Base-by-base conservation (phyloP, 2,888 invertebrate genomes). In the Pyrochroa serraticornis region DNA sequence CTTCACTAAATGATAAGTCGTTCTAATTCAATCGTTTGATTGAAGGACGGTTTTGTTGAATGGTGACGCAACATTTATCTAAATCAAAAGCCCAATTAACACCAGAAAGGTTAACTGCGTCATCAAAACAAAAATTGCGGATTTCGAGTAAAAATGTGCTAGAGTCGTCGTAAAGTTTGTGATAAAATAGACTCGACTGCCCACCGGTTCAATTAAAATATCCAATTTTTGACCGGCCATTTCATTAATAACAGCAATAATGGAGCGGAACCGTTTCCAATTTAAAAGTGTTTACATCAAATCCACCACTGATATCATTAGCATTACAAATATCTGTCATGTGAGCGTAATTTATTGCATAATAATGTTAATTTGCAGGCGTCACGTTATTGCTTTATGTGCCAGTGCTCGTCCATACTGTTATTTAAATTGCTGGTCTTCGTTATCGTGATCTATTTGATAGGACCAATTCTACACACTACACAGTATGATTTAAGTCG, bases 251-350 rank as follows among this genome's bases (percentile, higher is more conserved):
- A n/a, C n/a, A 5, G 22, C 59, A 22, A 22, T 22, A 22, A 22
- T 22, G 22, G 22, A 22, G 22, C 22, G 22, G 22, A 41, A 43
- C 43, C 43, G 35, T 50, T 50, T 50, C 50, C 50, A 50, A 42
- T 50, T 38, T 44, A 32, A 51, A 52, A 34, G 38, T 33, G 45
- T 45, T 22, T 22, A 22, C 22, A 22, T 5, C 22, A 5, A 22
- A 44, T 42, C 44, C 36, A 36, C 37, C 48, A 37, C 44, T 53
- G 53, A 58, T 58, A 58, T 36, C 47, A 58, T 58, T 58, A 58
- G 58, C 49, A 58, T 58, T 41, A 58, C 58, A 57, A 53, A 58
- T 58, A 53, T 49, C 58, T 48, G 58, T 58, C 57, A 58, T 60
- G 63, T 55, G 39, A 51, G 50, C 39, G 43, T 46, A 51, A 60